phyloP scores from a whole-genome alignment of 2,888 invertebrate genomes.

The Tiliacea citrago region DNA sequence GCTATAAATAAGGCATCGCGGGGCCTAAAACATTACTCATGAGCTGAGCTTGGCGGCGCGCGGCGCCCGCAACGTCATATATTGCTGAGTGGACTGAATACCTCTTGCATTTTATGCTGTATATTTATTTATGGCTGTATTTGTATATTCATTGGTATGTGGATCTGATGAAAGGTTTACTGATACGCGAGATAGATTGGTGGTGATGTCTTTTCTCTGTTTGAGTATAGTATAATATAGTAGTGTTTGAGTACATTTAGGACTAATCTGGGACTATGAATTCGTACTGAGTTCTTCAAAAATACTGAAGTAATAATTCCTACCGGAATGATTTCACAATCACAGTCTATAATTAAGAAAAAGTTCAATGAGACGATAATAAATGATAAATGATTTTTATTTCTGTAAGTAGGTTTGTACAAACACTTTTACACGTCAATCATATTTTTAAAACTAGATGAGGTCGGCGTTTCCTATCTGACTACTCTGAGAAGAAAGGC shows the following conservation, averaged over 20 bases:
- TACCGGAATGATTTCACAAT: too few species aligned
- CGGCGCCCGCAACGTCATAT: constrained; percentile 72
- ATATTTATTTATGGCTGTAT: constrained; percentile 68
- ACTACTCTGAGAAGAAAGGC: too few species aligned
- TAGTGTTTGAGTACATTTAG: too few species aligned
- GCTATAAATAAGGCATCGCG: constrained; percentile 81
- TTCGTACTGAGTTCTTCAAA: neutral
- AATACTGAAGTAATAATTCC: neutral
- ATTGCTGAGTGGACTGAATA: constrained; percentile 65
- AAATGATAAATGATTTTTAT: too few species aligned
- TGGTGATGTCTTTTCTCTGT: neutral
- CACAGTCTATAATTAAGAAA: neutral
- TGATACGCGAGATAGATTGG: constrained; percentile 26
- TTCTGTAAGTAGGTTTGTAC: too few species aligned
- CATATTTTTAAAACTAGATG: too few species aligned
- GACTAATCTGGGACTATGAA: neutral
- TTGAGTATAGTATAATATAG: neutral
- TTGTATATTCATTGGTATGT: constrained; percentile 70
- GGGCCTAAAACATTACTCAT: constrained; percentile 81
- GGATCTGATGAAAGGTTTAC: constrained; percentile 39
- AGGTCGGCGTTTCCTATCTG: too few species aligned
- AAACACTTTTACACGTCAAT: too few species aligned
- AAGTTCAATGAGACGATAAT: too few species aligned
- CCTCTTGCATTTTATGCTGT: constrained; percentile 64
- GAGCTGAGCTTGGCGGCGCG: constrained; percentile 71